Percentiles rank a stretch among this genome's conserved stretches.
These are phyloP conservation scores for Sapajus apella DNA, from an alignment of 2,113 vertebrate species.

Conservation along the genomic window DNA sequence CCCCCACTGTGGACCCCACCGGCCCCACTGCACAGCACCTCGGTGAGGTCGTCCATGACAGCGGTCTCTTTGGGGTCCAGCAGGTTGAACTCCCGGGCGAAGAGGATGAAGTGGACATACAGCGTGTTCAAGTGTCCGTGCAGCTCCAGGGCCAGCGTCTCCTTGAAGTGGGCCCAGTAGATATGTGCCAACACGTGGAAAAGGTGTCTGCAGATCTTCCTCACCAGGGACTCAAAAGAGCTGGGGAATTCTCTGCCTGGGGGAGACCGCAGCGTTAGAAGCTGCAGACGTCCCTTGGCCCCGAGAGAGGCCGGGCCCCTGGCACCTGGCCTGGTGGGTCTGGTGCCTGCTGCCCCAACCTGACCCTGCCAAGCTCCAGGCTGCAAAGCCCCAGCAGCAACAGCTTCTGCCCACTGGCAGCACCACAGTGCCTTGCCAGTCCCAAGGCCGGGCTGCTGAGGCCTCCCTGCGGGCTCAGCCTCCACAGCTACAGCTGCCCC, in stretches of 20 bases:
- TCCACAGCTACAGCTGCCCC: background rate
- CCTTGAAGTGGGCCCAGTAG: conserved; percentile 99
- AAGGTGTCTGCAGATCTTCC: conserved; percentile 97
- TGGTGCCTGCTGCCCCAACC: background rate
- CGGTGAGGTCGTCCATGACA: conserved; percentile 98
- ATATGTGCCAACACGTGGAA: conserved; percentile 99
- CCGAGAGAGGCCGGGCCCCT: background rate
- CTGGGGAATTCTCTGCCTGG: conserved; percentile 97
- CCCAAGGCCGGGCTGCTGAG: background rate
- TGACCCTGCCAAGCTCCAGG: background rate
- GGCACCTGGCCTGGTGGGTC: background rate
- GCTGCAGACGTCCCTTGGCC: background rate
- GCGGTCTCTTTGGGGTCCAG: conserved; percentile 98
- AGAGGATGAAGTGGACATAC: conserved; percentile 98
- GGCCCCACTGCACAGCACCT: conserved; percentile 91
- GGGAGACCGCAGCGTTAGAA: background rate
- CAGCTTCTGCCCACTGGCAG: background rate
- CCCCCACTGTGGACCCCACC: conserved; percentile 70
- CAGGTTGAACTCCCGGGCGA: conserved; percentile 98
- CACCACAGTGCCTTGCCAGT: background rate
- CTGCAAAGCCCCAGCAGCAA: background rate
- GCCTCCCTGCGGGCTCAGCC: background rate
- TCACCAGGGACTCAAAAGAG: conserved; percentile 97
- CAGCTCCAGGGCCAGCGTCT: conserved; percentile 96
- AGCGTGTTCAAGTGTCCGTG: conserved; percentile 99